Conservation (phyloP, 2,888 invertebrate species). For the Parthenolecanium corni region DNA sequence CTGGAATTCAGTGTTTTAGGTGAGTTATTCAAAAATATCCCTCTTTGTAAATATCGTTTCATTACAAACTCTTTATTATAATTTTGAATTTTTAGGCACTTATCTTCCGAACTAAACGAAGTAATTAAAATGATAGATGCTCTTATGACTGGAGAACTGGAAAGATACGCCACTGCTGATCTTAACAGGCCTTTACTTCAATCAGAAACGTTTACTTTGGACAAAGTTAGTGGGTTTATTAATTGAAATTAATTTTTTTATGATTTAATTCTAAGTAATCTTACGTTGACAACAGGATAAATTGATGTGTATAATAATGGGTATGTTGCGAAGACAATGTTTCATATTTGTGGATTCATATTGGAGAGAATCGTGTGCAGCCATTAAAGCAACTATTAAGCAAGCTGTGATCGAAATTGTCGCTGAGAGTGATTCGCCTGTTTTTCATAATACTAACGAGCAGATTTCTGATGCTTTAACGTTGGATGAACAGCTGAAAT, state of each 20-base stretch:
- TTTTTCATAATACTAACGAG: constrained; percentile 34
- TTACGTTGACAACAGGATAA: constrained; percentile 53
- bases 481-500: constrained; percentile 48
- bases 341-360: constrained; percentile 78
- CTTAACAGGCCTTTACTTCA: constrained; percentile 67
- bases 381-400: constrained; percentile 77
- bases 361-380: constrained; percentile 77
- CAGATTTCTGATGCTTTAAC: constrained; percentile 35
- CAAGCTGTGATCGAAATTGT: constrained; percentile 60
- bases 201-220: constrained; percentile 50
- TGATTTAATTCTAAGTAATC: constrained; percentile 5
- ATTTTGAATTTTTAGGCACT: constrained; percentile 50
- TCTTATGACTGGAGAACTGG: constrained; percentile 92
- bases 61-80: too few species aligned
- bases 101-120: constrained; percentile 89
- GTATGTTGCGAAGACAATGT: constrained; percentile 54
- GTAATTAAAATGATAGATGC: constrained; percentile 92
- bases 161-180: constrained; percentile 79
- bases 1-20: constrained; percentile 84
- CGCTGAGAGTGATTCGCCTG: constrained; percentile 44
- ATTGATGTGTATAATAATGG: constrained; percentile 75
- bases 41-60: not conserved
- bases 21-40: constrained; percentile 36
- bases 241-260: not conserved
- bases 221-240: constrained; percentile 41